phyloP scores from a whole-genome alignment of 2,888 invertebrate species.

The Monopis laevigella region DNA sequence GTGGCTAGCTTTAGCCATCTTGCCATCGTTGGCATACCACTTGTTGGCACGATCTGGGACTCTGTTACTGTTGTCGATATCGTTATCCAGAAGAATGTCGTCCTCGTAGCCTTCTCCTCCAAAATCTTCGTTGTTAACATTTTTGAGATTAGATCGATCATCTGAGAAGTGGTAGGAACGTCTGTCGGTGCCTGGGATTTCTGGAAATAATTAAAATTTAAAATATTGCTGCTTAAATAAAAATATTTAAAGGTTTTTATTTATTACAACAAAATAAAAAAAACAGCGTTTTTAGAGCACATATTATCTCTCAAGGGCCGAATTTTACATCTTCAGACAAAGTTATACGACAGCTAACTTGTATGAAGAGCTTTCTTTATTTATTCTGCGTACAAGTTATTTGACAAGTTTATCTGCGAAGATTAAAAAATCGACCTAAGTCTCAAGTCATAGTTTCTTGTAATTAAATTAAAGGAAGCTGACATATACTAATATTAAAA shows the following conservation, averaged over 20 bases:
- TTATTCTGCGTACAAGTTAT: too few relatives aligned
- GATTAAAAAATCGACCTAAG: too few relatives aligned
- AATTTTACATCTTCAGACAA: too few relatives aligned
- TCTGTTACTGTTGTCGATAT: conserved; percentile 48
- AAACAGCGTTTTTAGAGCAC: too few relatives aligned
- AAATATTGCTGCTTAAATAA: conserved; percentile 13
- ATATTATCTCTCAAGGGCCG: too few relatives aligned
- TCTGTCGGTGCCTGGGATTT: conserved; percentile 60
- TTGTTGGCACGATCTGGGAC: conserved; percentile 60
- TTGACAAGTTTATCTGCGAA: too few relatives aligned
- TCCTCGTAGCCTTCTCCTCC: conserved; percentile 51
- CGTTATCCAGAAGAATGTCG: conserved; percentile 27
- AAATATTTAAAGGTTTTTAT: neutral
- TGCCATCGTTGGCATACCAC: conserved; percentile 59
- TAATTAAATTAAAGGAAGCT: too few relatives aligned
- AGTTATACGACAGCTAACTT: too few relatives aligned
- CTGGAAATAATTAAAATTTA: conserved; percentile 28
- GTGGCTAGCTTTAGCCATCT: conserved; percentile 27
- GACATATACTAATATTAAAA: too few relatives aligned
- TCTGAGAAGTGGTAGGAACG: conserved; percentile 53
- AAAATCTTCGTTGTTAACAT: conserved; percentile 55
- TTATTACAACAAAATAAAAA: neutral
- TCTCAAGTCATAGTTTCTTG: too few relatives aligned
- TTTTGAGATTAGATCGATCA: conserved; percentile 39
- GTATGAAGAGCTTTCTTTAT: too few relatives aligned